Conservation (phyloP, 1,140 invertebrate species). For the Leptinotarsa texana region DNA sequence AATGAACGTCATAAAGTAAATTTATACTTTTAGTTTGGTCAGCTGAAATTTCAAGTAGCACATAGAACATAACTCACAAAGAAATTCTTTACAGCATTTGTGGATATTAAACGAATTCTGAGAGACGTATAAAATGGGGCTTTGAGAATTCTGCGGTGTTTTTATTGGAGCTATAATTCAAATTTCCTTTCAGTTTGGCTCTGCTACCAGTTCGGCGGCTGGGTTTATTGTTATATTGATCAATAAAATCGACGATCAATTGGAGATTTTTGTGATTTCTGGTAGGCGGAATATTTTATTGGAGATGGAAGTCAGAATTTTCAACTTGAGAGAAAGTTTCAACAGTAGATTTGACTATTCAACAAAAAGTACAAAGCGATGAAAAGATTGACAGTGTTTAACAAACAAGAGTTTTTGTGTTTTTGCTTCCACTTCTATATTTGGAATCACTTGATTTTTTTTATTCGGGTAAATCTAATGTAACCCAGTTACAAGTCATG, state of each 20-base stretch:
- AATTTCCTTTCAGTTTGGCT: background rate
- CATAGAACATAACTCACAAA: background rate
- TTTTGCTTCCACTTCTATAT: too few species aligned
- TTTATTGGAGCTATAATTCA: slow-evolving; percentile 6
- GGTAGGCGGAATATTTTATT: too few species aligned
- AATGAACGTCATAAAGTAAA: slow-evolving; percentile 20
- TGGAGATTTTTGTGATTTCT: too few species aligned
- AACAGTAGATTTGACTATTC: too few species aligned
- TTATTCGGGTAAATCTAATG: too few species aligned
- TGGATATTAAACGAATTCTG: slow-evolving; percentile 8
- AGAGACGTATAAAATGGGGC: slow-evolving; percentile 5
- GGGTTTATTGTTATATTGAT: background rate
- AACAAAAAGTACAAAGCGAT: too few species aligned
- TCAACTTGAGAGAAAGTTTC: too few species aligned
- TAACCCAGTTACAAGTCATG: too few species aligned
- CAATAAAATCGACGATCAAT: background rate
- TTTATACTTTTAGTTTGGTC: slow-evolving; percentile 12
- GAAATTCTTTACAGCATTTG: slow-evolving; percentile 6
- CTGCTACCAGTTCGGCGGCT: background rate
- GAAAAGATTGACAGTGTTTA: too few species aligned
- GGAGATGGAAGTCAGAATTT: too few species aligned
- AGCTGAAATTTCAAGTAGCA: slow-evolving; percentile 20
- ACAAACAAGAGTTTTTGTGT: too few species aligned
- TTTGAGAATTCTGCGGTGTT: slow-evolving; percentile 2
- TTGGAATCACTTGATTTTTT: too few species aligned